Conservation (phyloP, 2,888 invertebrate species). For the Steromphala cineraria region DNA sequence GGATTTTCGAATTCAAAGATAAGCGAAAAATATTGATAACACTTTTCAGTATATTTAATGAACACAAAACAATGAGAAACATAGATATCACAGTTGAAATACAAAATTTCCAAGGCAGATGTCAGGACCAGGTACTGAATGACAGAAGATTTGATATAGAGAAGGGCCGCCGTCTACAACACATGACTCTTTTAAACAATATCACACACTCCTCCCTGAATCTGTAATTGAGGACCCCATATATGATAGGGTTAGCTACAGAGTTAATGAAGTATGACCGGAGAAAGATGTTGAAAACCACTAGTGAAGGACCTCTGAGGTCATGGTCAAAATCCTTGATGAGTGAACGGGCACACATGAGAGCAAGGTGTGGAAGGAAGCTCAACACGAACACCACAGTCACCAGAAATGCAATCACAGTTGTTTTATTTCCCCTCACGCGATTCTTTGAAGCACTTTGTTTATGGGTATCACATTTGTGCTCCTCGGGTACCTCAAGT, state of each 20-base stretch:
- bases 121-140: too few relatives aligned
- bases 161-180: not conserved
- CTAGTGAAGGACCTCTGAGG: conserved; percentile 28
- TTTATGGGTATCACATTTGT: too few relatives aligned
- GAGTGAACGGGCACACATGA: conserved; percentile 41
- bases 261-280: conserved; percentile 55
- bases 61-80: too few relatives aligned
- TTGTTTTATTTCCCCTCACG: not conserved
- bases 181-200: not conserved
- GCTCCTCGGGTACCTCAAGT: too few relatives aligned
- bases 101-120: too few relatives aligned
- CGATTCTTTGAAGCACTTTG: not conserved
- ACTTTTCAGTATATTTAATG: too few relatives aligned
- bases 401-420: conserved; percentile 45
- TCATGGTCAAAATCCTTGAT: conserved; percentile 39
- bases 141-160: too few relatives aligned
- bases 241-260: conserved; percentile 51
- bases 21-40: too few relatives aligned
- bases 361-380: conserved; percentile 47
- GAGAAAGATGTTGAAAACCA: conserved; percentile 49
- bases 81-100: too few relatives aligned
- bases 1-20: too few relatives aligned
- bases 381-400: conserved; percentile 50
- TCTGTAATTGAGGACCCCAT: conserved; percentile 47
- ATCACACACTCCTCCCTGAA: conserved; percentile 34